Evolutionary conservation across 2,888 invertebrate genomes (phyloP).

Genomic region (Abrostola triplasia): DNA sequence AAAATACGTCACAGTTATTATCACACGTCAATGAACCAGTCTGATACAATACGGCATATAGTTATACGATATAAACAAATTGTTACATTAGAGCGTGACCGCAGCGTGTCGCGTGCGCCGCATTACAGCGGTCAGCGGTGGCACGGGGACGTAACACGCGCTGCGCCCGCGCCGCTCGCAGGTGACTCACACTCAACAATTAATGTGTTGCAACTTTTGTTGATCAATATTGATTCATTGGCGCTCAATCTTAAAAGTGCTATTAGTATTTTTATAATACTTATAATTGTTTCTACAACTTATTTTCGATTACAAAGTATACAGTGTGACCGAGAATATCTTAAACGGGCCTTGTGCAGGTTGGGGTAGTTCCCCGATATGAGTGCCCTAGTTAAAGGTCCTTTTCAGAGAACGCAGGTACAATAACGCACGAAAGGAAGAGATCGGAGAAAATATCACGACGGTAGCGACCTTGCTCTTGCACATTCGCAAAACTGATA

Average conservation of each 20-base stretch:
- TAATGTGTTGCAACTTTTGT: conserved; percentile 41
- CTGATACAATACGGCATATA: background rate
- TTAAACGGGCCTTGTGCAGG: too few relatives aligned
- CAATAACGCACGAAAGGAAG: too few relatives aligned
- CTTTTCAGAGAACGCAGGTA: too few relatives aligned
- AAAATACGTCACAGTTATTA: conserved; percentile 14
- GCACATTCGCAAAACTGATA: background rate
- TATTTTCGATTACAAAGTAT: too few relatives aligned
- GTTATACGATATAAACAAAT: background rate
- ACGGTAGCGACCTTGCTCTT: too few relatives aligned
- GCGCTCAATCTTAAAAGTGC: background rate
- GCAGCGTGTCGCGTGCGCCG: conserved; percentile 24
- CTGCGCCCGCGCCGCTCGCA: conserved; percentile 4
- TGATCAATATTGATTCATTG: conserved; percentile 26
- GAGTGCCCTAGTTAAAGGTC: too few relatives aligned
- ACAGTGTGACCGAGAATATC: too few relatives aligned
- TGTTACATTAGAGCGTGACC: background rate
- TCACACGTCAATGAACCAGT: conserved; percentile 13
- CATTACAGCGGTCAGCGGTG: background rate
- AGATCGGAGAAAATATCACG: too few relatives aligned
- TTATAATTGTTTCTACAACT: too few relatives aligned
- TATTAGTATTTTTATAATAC: too few relatives aligned
- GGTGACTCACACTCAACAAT: conserved; percentile 30
- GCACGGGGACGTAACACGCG: background rate
- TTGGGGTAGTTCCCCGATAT: too few relatives aligned